Evolutionary conservation across 2,888 invertebrate genomes (phyloP).

Genomic region (Macrosiphum euphorbiae): DNA sequence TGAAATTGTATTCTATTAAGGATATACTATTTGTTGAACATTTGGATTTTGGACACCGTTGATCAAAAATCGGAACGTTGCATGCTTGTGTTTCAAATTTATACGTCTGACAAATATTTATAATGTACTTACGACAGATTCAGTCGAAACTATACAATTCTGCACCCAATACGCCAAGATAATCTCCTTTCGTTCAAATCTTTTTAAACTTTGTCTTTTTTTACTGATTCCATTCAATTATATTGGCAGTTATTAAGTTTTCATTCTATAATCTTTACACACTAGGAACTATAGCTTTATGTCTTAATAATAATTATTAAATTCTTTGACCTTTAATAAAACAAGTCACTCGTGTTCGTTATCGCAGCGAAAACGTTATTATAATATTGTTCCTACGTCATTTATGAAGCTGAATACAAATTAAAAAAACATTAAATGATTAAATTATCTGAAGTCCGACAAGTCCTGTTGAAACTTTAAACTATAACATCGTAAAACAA

Average conservation of each 20-base stretch:
- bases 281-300: background rate
- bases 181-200: too few species aligned
- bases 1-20: background rate
- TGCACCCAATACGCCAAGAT: too few species aligned
- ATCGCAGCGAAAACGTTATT: background rate
- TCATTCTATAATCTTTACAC: background rate
- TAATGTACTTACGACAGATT: too few species aligned
- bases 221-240: too few species aligned
- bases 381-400: background rate
- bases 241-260: too few species aligned
- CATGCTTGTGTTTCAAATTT: too few species aligned
- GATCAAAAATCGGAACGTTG: too few species aligned
- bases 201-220: too few species aligned
- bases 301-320: background rate
- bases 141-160: too few species aligned
- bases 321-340: background rate
- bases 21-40: background rate
- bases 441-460: background rate
- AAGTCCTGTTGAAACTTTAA: background rate
- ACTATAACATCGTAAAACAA: slow-evolving; percentile 67
- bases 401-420: background rate
- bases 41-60: too few species aligned
- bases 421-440: background rate
- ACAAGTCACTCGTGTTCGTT: background rate
- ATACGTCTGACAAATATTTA: too few species aligned